These are phyloP conservation scores for Hippocampus kuda DNA, from an alignment of 2,797 vertebrate species.

Conservation along the genomic window DNA sequence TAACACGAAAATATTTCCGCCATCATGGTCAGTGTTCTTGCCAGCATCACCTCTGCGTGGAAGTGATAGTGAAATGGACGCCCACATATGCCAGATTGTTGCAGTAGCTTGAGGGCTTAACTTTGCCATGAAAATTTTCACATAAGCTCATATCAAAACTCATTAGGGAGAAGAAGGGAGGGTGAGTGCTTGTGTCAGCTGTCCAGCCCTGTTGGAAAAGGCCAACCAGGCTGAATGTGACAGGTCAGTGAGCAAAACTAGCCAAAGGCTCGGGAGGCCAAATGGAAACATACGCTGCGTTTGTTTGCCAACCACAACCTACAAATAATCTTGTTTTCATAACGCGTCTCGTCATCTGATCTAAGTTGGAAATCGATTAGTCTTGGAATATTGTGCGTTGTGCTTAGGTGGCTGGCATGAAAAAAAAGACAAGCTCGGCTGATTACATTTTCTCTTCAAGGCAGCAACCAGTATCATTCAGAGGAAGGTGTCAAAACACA, in stretches of 20 bases:
- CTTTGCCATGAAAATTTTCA: conserved; percentile 67
- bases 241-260: conserved; percentile 68
- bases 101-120: conserved; percentile 66
- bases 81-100: conserved; percentile 49
- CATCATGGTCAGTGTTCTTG: conserved; percentile 28
- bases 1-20: conserved; percentile 8
- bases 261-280: conserved; percentile 47
- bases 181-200: conserved; percentile 76
- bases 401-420: not conserved
- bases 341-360: not conserved
- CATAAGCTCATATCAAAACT: conserved; percentile 91
- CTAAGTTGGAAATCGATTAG: not conserved
- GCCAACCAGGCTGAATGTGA: conserved; percentile 69
- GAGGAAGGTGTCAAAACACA: not conserved
- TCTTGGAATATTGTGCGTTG: not conserved
- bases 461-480: not conserved
- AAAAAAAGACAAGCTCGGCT: not conserved
- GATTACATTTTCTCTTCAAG: not conserved
- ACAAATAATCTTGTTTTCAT: not conserved
- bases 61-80: conserved; percentile 26
- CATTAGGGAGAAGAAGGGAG: conserved; percentile 73
- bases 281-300: conserved; percentile 20
- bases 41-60: conserved; percentile 34
- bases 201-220: conserved; percentile 71
- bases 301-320: conserved; percentile 11